Evolutionary conservation across 2,113 vertebrate species (phyloP).

Genomic region (Oncorhynchus keta): DNA sequence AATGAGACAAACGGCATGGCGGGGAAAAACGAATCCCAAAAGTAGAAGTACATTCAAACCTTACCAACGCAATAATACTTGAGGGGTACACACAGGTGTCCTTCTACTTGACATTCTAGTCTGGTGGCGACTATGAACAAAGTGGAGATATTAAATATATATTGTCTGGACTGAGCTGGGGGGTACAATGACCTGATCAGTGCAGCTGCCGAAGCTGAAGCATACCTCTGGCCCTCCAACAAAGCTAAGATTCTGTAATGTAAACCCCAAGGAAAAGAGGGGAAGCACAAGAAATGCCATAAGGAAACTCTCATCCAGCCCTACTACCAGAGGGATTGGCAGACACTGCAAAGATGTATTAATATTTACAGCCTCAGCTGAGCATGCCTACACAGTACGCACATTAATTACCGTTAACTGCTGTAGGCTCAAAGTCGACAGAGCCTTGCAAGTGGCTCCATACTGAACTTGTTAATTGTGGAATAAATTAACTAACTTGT

Average conservation of each 20-base stretch:
- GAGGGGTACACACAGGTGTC: background rate
- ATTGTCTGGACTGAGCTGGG: constrained; percentile 12
- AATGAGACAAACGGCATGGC: background rate
- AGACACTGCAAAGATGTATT: constrained; percentile 65
- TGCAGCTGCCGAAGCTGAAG: constrained; percentile 44
- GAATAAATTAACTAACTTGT: constrained; percentile 65
- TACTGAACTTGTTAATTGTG: constrained; percentile 66
- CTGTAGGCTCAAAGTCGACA: constrained; percentile 58
- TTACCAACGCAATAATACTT: background rate
- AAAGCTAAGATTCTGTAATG: constrained; percentile 46
- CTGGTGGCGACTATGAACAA: constrained; percentile 11
- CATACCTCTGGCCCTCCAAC: constrained; percentile 56
- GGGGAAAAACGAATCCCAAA: background rate
- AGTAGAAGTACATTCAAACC: background rate
- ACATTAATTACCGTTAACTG: constrained; percentile 72
- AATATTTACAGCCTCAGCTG: constrained; percentile 72
- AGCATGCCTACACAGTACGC: constrained; percentile 60
- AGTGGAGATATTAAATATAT: constrained; percentile 22
- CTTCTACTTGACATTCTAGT: constrained; percentile 9
- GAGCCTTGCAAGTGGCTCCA: constrained; percentile 56
- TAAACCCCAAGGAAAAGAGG: constrained; percentile 29
- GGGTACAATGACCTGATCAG: constrained; percentile 27
- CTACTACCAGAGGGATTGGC: constrained; percentile 55
- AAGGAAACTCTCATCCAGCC: constrained; percentile 41
- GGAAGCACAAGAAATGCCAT: constrained; percentile 45